phyloP scores from a whole-genome alignment of 2,113 vertebrate species.

The Maccullochella peelii region DNA sequence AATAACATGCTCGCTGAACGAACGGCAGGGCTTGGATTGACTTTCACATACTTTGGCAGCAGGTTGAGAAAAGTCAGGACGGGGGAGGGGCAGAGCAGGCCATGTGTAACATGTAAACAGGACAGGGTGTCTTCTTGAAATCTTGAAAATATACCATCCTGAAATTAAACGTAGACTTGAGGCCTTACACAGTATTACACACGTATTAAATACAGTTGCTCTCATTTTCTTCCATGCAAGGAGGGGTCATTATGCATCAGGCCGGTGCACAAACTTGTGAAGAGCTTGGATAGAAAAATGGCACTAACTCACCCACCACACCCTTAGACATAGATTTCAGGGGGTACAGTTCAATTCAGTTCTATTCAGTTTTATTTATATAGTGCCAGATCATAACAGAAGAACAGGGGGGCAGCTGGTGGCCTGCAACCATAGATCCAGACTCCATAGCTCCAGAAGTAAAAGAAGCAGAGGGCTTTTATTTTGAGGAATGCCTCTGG shows the following conservation, averaged over 20 bases:
- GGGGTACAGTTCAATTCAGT: too few relatives aligned
- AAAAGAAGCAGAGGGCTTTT: too few relatives aligned
- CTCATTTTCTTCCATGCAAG: neutral
- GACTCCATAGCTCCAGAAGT: too few relatives aligned
- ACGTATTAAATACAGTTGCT: neutral
- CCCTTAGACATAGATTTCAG: neutral
- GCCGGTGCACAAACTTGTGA: neutral
- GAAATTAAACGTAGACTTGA: neutral
- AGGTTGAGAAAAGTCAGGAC: neutral
- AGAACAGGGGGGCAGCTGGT: too few relatives aligned
- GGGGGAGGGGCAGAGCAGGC: constrained; percentile 25
- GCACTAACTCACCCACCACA: neutral
- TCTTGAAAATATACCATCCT: too few relatives aligned
- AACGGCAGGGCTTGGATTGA: constrained; percentile 10
- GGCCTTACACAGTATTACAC: neutral
- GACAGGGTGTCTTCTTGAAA: neutral
- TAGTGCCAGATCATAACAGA: too few relatives aligned
- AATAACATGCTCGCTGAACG: constrained; percentile 35
- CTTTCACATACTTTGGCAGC: constrained; percentile 62
- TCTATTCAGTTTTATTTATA: too few relatives aligned
- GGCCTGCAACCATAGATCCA: too few relatives aligned
- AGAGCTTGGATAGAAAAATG: neutral
- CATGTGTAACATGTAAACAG: constrained; percentile 42
- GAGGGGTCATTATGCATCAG: neutral
- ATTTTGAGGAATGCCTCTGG: too few relatives aligned